Base-by-base conservation (phyloP, 2,113 vertebrate genomes). In the Amblyornis subalaris region DNA sequence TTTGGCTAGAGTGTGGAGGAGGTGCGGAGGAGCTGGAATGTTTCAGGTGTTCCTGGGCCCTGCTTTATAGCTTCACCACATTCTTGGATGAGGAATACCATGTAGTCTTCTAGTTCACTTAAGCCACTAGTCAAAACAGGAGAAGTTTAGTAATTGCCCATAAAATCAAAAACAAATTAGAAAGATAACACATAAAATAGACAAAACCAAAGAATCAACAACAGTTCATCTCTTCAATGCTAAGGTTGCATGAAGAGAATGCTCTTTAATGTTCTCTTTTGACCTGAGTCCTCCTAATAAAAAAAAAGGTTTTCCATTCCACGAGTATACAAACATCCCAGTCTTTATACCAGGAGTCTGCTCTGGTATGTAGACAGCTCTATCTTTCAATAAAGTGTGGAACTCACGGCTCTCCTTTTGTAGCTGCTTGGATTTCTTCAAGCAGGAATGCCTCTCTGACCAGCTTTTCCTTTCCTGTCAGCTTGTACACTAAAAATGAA, bases 41-140 rank as follows among this genome's bases (percentile, higher is more conserved):
- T 40, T 79, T 83, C 53, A 69, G 6, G 5, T 38, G 20, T 42
- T 12, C 7, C 31, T 44, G 5, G 24, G 10, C 6, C 21, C 22
- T 9, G 48, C 47, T 88, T 55, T 64, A 21, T 14, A 64, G 22
- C 15, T 5, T 65, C 17, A 53, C 3, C 7, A 57, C 9, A 36
- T 65, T 31, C 36, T 55, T 60, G 22, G 12, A 22, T 1, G 1
- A 47, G 14, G 7, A 79, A 48, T 4, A 13, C 24, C 2, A 0
- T 66, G 9, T 6, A 73, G 17, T 70, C 20, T 80, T 76, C 17
- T n/a, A 72, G 12, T 57, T 86, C 14, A 9, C 45, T 72, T 60
- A 66, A 57, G 17, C 3, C 23, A 19, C 17, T 62, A 54, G 51
- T 38, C 19, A 44, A 79, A 86, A 20, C 31, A 73, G 22, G 8